phyloP scores from a whole-genome alignment of 2,113 vertebrate genomes.

The Eonycteris spelaea region DNA sequence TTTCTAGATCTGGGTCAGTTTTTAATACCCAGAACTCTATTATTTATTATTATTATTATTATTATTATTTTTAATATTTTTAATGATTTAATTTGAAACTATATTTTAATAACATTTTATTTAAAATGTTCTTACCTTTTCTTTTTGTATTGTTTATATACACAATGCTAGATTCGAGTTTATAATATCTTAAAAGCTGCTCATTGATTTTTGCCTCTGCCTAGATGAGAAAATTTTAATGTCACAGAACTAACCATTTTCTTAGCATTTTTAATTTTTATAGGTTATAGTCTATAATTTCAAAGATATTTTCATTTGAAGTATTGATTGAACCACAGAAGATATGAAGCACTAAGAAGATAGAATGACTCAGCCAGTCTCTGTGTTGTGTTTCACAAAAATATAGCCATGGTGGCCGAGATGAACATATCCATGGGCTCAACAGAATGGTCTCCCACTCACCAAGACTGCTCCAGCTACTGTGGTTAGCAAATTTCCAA shows the following conservation, averaged over 20 bases:
- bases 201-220: background rate
- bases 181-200: background rate
- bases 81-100: constrained; percentile 19
- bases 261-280: background rate
- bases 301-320: background rate
- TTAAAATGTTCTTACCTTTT: background rate
- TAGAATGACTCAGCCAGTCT: background rate
- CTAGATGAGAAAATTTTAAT: background rate
- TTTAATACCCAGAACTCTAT: background rate
- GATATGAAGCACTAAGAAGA: background rate
- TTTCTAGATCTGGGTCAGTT: background rate
- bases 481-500: background rate
- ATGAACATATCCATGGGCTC: background rate
- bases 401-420: background rate
- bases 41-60: no score
- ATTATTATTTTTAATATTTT: background rate
- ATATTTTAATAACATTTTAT: constrained; percentile 7
- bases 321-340: background rate
- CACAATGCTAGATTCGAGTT: background rate
- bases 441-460: background rate
- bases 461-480: background rate
- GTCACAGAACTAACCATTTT: background rate
- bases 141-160: background rate
- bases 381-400: background rate
- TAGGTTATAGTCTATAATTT: background rate